These are phyloP conservation scores for Parazoanthus darwini DNA, from an alignment of 92 coral and sea anemone genomes.

Conservation along the genomic window DNA sequence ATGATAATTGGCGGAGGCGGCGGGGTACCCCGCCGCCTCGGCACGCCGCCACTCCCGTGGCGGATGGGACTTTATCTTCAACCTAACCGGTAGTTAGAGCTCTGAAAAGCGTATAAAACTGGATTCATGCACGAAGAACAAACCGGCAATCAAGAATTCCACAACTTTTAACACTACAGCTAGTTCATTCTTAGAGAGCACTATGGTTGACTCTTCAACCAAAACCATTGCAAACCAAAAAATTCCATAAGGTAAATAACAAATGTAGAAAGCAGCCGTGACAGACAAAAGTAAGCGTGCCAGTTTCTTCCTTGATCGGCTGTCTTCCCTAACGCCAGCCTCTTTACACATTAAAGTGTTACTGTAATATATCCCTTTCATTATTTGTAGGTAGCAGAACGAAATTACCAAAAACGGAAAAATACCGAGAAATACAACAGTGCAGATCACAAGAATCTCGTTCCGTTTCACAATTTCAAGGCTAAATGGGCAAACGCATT, in stretches of 20 bases:
- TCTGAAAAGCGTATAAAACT: constrained; percentile 74
- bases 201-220: background rate
- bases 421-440: constrained; percentile 60
- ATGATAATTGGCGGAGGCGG: too few relatives aligned
- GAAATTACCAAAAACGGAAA: constrained; percentile 59
- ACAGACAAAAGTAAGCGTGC: constrained; percentile 63
- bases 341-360: constrained; percentile 58
- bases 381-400: constrained; percentile 68
- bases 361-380: constrained; percentile 69
- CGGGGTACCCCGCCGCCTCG: too few relatives aligned
- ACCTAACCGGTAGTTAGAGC: constrained; percentile 74
- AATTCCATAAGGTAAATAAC: constrained; percentile 65
- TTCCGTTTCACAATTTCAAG: constrained; percentile 53
- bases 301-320: constrained; percentile 56
- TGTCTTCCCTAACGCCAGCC: constrained; percentile 32
- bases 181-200: background rate
- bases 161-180: constrained; percentile 47
- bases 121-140: constrained; percentile 76
- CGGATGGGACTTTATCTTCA: too few relatives aligned
- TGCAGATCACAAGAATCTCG: constrained; percentile 62
- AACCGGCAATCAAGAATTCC: constrained; percentile 61
- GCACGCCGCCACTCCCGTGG: too few relatives aligned
- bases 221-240: constrained; percentile 36
- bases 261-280: constrained; percentile 60
- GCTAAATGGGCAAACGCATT: constrained; percentile 72